A percentile compares a stretch with the other conserved stretches of the same genome.
These are phyloP conservation scores for Tetraneura akinire DNA, from an alignment of 1,140 invertebrate species.

Conservation along the genomic window DNA sequence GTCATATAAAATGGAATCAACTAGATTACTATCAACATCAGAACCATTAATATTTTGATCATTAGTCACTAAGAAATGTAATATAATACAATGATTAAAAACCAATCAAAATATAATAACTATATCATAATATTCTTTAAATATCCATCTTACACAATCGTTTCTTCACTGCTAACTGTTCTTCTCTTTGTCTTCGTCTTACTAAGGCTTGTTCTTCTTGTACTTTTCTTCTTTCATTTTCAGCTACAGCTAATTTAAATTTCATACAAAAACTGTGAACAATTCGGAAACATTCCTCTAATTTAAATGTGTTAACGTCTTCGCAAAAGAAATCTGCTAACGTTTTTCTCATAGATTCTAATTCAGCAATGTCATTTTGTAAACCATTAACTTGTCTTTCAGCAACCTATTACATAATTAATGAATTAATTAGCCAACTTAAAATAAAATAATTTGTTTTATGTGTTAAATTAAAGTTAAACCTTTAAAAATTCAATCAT, in stretches of 20 bases:
- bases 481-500: slow-evolving; percentile 87
- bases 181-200: slow-evolving; percentile 74
- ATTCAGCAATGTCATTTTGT: slow-evolving; percentile 77
- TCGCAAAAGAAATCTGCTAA: slow-evolving; percentile 95
- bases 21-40: slow-evolving; percentile 72
- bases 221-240: slow-evolving; percentile 75
- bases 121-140: no score
- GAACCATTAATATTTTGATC: slow-evolving; percentile 66
- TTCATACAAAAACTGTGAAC: slow-evolving; percentile 84
- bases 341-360: slow-evolving; percentile 76
- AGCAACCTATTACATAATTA: slow-evolving; percentile 68
- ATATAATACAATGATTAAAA: no score
- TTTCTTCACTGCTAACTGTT: slow-evolving; percentile 67
- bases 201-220: slow-evolving; percentile 82
- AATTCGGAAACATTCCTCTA: slow-evolving; percentile 94
- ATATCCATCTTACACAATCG: slow-evolving; percentile 63
- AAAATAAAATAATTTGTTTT: no score
- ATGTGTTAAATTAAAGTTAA: no score
- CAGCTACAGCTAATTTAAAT: slow-evolving; percentile 78
- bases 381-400: slow-evolving; percentile 76
- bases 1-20: slow-evolving; percentile 75
- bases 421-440: no score
- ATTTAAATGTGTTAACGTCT: slow-evolving; percentile 83
- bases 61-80: slow-evolving; percentile 1
- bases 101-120: no score